Base-by-base conservation (phyloP, 1,140 invertebrate species). In the Bombyx mandarina region DNA sequence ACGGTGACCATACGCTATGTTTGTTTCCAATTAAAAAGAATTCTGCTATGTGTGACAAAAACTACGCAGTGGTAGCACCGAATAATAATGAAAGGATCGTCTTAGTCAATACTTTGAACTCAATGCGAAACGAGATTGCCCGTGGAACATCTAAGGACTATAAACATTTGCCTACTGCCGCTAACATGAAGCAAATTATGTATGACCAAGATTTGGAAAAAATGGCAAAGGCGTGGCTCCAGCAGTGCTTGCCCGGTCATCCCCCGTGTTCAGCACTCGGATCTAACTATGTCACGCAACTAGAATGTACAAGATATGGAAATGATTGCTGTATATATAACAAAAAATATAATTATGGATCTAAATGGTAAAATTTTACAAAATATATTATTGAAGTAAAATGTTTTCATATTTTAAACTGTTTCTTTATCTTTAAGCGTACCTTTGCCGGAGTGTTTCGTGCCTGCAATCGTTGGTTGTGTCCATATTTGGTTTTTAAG, bases 1-100 rank as follows among this genome's bases (percentile, higher is more conserved):
- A 77, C 55, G 81, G 75, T 3, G 83, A 86, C 58, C 81, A 86
- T 57, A 84, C 80, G 6, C 71, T 85, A 10, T 86, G 83, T 61
- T 52, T 83, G 4, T 86, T 83, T 52, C 51, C 68, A 26, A 63
- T 66, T 8, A 62, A 66, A 50, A 48, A 48, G 2, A 55, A 66
- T 51, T 76, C 77, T 7, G 65, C 63, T 54, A 63, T 81, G 57
- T 84, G 83, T 60, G 69, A 68, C 10, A 59, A 60, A 44, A 47
- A 48, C 8, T 84, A 83, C 45, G 60, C 47, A 56, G 76, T 86
- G 2, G 42, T 57, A 18, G 63, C 58, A 35, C 78, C 75, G 9
- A 71, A 54, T 43, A 69, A 69, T 44, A 52, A 63, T 10, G 68
- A 81, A 52, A 73, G 75, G 59, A 68, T 67, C 35, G 67, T 62